Evolutionary conservation across 1,140 invertebrate species (phyloP).

Genomic region (Cardiocondyla obscurior): DNA sequence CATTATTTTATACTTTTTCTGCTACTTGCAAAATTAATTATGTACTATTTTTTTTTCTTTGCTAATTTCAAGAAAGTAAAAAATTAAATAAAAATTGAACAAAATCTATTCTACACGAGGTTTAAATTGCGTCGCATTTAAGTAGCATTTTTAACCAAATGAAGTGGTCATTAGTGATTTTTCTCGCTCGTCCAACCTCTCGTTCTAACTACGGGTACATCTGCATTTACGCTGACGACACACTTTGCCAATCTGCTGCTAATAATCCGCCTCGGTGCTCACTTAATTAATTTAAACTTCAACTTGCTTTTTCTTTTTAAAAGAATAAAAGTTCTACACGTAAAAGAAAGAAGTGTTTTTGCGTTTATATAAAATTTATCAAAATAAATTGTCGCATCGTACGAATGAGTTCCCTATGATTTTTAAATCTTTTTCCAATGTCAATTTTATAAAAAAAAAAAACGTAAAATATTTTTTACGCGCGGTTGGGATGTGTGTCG

Average conservation of each 20-base stretch:
- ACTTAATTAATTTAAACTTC: constrained; percentile 44
- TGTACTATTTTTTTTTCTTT: no score
- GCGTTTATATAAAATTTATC: constrained; percentile 10
- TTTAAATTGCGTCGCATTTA: background rate
- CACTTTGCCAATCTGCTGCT: constrained; percentile 36
- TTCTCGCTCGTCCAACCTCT: background rate
- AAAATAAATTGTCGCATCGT: constrained; percentile 8
- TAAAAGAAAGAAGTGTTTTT: background rate
- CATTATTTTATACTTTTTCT: background rate
- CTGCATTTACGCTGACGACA: constrained; percentile 34
- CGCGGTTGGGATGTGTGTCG: no score
- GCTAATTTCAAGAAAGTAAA: background rate
- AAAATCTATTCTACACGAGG: background rate
- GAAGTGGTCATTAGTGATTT: constrained; percentile 21
- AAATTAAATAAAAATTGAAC: background rate
- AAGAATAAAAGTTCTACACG: constrained; percentile 1
- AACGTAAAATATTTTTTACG: background rate
- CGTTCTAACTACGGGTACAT: background rate
- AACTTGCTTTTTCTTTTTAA: background rate
- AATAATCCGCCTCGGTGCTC: constrained; percentile 27
- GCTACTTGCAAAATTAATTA: background rate
- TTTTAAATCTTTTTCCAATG: no score
- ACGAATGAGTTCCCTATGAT: background rate
- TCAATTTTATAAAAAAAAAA: no score
- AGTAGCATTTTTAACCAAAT: background rate